Percentiles rank a stretch among this genome's conserved stretches.
Evolutionary conservation across 2,113 vertebrate genomes (phyloP).

Genomic region (Antechinus stuartii): DNA sequence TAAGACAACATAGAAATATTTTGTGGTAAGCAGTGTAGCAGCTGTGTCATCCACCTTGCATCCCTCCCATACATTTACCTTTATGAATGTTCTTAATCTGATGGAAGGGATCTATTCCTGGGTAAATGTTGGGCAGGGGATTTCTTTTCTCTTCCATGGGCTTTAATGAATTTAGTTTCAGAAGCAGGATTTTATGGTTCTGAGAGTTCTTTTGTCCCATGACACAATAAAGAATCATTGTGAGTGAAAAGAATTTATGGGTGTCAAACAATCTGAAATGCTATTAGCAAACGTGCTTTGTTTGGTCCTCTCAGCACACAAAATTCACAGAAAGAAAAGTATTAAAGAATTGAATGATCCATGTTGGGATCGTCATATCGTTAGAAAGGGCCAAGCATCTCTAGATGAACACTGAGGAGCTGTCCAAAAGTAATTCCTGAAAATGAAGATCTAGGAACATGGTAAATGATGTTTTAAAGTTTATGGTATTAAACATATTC

Average conservation of each 20-base stretch:
- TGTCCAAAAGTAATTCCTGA: neutral
- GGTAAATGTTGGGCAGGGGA: neutral
- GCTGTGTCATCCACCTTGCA: accelerated
- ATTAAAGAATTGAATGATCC: neutral
- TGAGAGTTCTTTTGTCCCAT: conserved; percentile 29
- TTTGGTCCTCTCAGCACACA: neutral
- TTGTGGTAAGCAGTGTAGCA: neutral
- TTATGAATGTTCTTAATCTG: accelerated
- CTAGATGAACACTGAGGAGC: neutral
- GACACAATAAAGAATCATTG: conserved; percentile 54
- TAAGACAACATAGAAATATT: neutral
- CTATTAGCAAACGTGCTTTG: neutral
- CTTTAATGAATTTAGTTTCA: neutral
- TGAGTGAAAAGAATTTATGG: neutral
- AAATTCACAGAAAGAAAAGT: neutral
- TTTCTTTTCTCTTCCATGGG: neutral
- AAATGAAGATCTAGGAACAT: conserved; percentile 10
- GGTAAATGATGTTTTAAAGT: conserved; percentile 12
- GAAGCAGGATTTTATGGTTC: neutral
- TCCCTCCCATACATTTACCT: accelerated
- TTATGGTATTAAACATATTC: neutral
- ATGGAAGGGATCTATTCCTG: neutral
- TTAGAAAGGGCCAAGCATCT: neutral
- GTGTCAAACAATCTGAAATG: neutral
- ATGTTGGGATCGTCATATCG: neutral